A percentile compares a stretch with the other conserved stretches of the same genome.
Conservation (phyloP, 2,113 vertebrate genomes). For the Narcine bancroftii region DNA sequence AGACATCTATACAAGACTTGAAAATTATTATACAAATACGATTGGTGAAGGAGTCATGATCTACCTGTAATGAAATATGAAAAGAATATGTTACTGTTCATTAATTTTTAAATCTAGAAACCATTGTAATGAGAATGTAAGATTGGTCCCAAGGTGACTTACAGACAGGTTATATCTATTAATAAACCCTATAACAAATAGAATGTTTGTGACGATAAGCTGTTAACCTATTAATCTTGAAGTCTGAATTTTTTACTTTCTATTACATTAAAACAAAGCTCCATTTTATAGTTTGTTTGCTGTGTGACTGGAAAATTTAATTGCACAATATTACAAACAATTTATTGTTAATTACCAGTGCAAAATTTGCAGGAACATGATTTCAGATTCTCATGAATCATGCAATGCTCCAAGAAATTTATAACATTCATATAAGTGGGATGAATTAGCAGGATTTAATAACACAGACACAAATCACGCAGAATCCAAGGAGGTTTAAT, state of each 20-base stretch:
- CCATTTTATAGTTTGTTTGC: slow-evolving; percentile 77
- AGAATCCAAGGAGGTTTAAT: slow-evolving; percentile 89
- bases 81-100: slow-evolving; percentile 38
- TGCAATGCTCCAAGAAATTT: slow-evolving; percentile 82
- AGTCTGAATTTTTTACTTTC: slow-evolving; percentile 19
- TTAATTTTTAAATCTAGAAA: slow-evolving; percentile 36
- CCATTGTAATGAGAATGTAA: slow-evolving; percentile 33
- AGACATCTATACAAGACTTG: neutral
- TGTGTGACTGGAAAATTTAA: slow-evolving; percentile 88
- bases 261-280: slow-evolving; percentile 35
- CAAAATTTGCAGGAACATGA: slow-evolving; percentile 89
- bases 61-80: slow-evolving; percentile 35
- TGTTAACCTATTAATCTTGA: slow-evolving; percentile 36
- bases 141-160: slow-evolving; percentile 37
- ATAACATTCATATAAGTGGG: slow-evolving; percentile 89
- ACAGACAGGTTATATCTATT: slow-evolving; percentile 28
- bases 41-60: slow-evolving; percentile 21
- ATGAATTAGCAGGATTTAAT: slow-evolving; percentile 96
- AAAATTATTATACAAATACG: slow-evolving; percentile 32
- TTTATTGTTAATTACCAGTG: slow-evolving; percentile 98
- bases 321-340: slow-evolving; percentile 91
- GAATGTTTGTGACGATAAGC: slow-evolving; percentile 36
- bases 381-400: slow-evolving; percentile 88
- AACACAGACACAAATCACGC: slow-evolving; percentile 91
- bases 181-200: slow-evolving; percentile 33